Conservation (phyloP, 2,888 invertebrate genomes). For the Drosophila mimica region DNA sequence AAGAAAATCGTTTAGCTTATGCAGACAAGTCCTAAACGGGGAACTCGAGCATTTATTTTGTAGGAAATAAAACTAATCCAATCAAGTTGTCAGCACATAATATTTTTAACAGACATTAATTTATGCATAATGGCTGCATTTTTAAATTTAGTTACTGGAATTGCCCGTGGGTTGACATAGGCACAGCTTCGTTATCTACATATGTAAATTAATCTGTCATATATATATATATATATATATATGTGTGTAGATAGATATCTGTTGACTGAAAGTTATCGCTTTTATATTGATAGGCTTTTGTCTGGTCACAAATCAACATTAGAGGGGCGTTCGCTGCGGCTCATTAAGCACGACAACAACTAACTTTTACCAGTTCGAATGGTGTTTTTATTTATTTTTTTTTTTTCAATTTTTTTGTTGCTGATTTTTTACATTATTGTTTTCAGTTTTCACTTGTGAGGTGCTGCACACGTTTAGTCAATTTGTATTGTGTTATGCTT, state of each 20-base stretch:
- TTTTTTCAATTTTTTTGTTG: constrained; percentile 13
- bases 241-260: neutral
- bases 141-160: neutral
- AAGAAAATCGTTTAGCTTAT: constrained; percentile 45
- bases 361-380: constrained; percentile 65
- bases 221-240: neutral
- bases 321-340: constrained; percentile 50
- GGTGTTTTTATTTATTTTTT: constrained; percentile 32
- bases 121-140: neutral
- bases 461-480: constrained; percentile 66
- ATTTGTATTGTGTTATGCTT: constrained; percentile 65
- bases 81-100: neutral
- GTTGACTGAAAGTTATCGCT: constrained; percentile 12
- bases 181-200: neutral
- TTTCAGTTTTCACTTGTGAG: constrained; percentile 66
- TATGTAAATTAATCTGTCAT: too few species aligned
- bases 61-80: neutral
- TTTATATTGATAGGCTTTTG: constrained; percentile 18
- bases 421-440: constrained; percentile 51
- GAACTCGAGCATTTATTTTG: neutral
- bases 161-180: neutral
- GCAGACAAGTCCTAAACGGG: neutral
- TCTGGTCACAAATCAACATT: constrained; percentile 38
- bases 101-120: neutral
- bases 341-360: constrained; percentile 57